Evolutionary conservation across 2,888 invertebrate genomes (phyloP), one percentile per base, ranked within the genome.

Genomic region (Aleiodes testaceus): DNA sequence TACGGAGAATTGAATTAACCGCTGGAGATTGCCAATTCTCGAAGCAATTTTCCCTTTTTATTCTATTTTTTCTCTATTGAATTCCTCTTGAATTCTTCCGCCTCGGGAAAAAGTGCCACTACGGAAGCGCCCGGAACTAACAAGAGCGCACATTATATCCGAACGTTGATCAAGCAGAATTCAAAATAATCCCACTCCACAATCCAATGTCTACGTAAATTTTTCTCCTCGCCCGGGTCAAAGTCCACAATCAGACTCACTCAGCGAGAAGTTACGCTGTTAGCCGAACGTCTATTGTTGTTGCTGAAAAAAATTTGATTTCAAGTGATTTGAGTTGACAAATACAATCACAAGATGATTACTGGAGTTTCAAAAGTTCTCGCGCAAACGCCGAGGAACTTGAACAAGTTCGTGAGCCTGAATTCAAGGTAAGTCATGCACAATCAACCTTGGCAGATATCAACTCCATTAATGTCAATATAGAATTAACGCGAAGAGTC

Each of bases 11-110:
- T 16, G 5, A 65, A 72, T 63, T 61, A 36, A 16, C 26, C 26
- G 16, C 22, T 78, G 78, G 77, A 81, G 81, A 85, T 85, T 84
- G 84, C 79, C 83, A 85, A 85, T 85, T 78, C 78, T 42, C 16
- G 59, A 16, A 42, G 42, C 59, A 16, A 59, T 59, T 26, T 74
- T 52, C 71, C 70, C 49, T 64, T 73, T 78, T 77, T 75, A 2
- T 30, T 59, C 11, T 78, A 79, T 26, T 26, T 26, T 26, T 1
- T 1, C 26, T 26, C 4, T 26, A n/a, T 26, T 26, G 5, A 26
- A 26, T 26, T 36, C 9, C 9, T 11, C 9, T 7, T 7, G 0
- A 36, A 36, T 36, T 36, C 9, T 36, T 11, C 36, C 36, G 36
- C 36, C 9, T 9, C 6, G 9, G 1, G 3, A 1, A 11, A 36